phyloP scores from a whole-genome alignment of 2,797 vertebrate species.

The Cyprinodon diabolis region DNA sequence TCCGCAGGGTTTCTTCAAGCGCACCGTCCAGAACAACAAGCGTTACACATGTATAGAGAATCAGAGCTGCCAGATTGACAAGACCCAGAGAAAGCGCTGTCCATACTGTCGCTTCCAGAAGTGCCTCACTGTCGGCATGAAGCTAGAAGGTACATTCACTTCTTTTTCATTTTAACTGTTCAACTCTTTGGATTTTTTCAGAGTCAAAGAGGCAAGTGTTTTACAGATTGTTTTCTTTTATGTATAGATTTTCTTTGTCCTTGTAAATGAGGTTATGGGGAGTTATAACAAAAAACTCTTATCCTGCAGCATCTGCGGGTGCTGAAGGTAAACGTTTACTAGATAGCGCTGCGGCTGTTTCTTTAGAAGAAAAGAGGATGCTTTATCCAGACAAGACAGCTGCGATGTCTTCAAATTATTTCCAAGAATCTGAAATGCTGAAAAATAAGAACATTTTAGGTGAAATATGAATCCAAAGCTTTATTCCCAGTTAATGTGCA shows the following conservation, averaged over 20 bases:
- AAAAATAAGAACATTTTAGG: neutral
- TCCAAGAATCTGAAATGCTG: neutral
- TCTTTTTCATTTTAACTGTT: constrained; percentile 9
- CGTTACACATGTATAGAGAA: constrained; percentile 99
- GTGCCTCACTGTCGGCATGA: constrained; percentile 98
- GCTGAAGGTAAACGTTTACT: constrained; percentile 6
- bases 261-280: constrained; percentile 1
- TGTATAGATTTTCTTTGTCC: constrained; percentile 4
- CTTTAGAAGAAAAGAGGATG: constrained; percentile 5
- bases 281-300: neutral
- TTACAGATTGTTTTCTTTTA: constrained; percentile 10
- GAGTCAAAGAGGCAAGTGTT: constrained; percentile 6
- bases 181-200: constrained; percentile 7
- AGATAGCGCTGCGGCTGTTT: constrained; percentile 20
- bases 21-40: constrained; percentile 99
- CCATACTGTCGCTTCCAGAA: constrained; percentile 99
- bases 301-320: constrained; percentile 6
- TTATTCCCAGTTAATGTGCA: neutral
- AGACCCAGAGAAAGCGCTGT: constrained; percentile 97
- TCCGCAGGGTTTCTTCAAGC: constrained; percentile 97
- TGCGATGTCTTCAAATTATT: neutral
- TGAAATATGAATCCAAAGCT: neutral
- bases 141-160: constrained; percentile 90
- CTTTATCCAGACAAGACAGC: constrained; percentile 8
- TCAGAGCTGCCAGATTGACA: constrained; percentile 99